Evolutionary conservation across 2,888 invertebrate species (phyloP), one percentile per base, ranked within the genome.

Genomic region (Clanis bilineata): DNA sequence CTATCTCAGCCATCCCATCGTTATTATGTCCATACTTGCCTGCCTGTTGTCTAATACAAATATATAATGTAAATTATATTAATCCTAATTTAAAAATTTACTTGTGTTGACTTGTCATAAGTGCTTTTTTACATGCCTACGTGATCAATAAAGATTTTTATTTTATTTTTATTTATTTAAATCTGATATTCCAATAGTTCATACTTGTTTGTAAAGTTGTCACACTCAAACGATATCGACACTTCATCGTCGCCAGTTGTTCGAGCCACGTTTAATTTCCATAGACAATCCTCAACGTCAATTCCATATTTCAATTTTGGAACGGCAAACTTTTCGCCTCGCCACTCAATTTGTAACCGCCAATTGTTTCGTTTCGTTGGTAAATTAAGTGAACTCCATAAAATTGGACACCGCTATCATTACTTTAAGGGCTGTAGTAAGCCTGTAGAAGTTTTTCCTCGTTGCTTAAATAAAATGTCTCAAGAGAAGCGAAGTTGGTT

Each of bases 331-430:
- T 23, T 63, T 66, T 64, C 51, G 21, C 58, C 41, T 25, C 44
- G 23, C 12, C 54, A 39, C 47, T 15, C 23, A 9, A 69, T 71
- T 70, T 69, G 65, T 66, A 69, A 65, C 63, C 51, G 12, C 28
- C 15, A 21, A 21, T 58, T 63, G 45, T 63, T 63, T 63, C 59
- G 36, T 54, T 23, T 23, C 25, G 51, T 60, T 41, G 56, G 15
- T 23, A 38, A 51, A 45, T 62, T 51, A 57, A 62, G 39, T 44
- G 38, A 10, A 18, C 51, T 32, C 18, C 18, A 18, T 51, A 18
- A 47, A 28, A 47, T 51, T 32, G 28, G 25, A 28, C 15, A 32
- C 3, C 10, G 18, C 18, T 28, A 18, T 51, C 51, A 51, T 45
- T 45, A 25, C 51, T 51, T 51, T 32, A 12, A 18, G 18, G 51